Percentiles rank a stretch among this genome's conserved stretches.
Conservation (phyloP, 2,797 vertebrate genomes). For the Tangara arthus region DNA sequence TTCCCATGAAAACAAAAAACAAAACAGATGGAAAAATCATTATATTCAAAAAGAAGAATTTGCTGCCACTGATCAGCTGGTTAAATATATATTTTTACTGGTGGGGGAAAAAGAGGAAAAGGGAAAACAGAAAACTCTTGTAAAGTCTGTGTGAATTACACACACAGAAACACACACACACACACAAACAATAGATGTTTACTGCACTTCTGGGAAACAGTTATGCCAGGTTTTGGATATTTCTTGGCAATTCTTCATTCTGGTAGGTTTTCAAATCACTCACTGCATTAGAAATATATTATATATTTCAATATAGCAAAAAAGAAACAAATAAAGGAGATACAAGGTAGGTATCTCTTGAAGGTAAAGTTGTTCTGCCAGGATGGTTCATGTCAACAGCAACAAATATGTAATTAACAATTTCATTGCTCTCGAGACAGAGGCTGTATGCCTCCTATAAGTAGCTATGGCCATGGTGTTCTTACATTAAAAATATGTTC, state of each 20-base stretch:
- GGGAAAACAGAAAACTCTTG: not conserved
- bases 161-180: too few species aligned
- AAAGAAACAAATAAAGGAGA: not conserved
- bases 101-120: not conserved
- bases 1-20: not conserved
- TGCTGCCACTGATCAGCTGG: not conserved
- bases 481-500: not conserved
- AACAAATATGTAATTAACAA: not conserved
- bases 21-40: not conserved
- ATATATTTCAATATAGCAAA: not conserved
- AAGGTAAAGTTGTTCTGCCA: not conserved
- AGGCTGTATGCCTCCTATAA: not conserved
- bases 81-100: not conserved
- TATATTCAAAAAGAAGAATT: not conserved
- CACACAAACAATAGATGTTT: not conserved
- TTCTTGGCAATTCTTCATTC: not conserved
- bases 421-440: not conserved
- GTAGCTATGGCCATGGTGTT: not conserved
- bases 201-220: not conserved
- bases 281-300: not conserved
- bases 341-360: not conserved
- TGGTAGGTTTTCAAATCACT: not conserved
- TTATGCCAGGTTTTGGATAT: not conserved
- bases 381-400: not conserved
- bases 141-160: not conserved